A percentile compares a stretch with the other conserved stretches of the same genome.
Evolutionary conservation across 2,113 vertebrate genomes (phyloP).

Genomic region (Gadus macrocephalus): DNA sequence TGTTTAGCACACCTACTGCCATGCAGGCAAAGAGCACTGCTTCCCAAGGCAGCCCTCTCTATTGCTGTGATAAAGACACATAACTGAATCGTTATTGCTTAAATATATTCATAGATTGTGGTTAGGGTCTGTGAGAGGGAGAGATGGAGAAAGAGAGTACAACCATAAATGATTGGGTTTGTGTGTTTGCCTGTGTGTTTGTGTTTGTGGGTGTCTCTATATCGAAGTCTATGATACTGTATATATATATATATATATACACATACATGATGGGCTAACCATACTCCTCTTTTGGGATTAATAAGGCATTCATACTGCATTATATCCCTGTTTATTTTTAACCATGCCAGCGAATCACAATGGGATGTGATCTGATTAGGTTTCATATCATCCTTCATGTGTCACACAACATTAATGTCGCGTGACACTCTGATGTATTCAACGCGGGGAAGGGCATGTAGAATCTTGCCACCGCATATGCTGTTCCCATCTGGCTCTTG

Average conservation of each 20-base stretch:
- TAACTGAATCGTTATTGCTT: too few species aligned
- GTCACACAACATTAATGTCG: not conserved
- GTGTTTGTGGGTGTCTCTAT: not conserved
- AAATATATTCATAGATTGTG: conserved; percentile 26
- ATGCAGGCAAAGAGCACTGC: too few species aligned
- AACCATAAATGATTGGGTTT: not conserved
- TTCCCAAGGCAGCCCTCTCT: too few species aligned
- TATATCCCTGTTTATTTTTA: conserved; percentile 1
- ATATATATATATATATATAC: too few species aligned
- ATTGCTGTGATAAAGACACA: conserved; percentile 2
- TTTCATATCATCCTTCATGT: not conserved
- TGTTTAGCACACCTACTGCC: conserved; percentile 67
- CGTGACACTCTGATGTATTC: not conserved
- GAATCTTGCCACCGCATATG: conserved; percentile 1
- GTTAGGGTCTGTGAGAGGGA: not conserved
- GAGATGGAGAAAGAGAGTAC: not conserved
- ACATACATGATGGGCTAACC: not conserved
- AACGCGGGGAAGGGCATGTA: not conserved
- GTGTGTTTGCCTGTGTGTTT: not conserved
- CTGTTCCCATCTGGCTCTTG: conserved; percentile 42
- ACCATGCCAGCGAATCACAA: too few species aligned
- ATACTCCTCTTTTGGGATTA: not conserved
- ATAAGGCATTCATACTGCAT: not conserved
- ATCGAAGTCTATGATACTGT: not conserved
- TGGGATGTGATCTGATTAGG: not conserved